phyloP scores from a whole-genome alignment of 1,140 invertebrate species.

The Tyrophagus putrescentiae region DNA sequence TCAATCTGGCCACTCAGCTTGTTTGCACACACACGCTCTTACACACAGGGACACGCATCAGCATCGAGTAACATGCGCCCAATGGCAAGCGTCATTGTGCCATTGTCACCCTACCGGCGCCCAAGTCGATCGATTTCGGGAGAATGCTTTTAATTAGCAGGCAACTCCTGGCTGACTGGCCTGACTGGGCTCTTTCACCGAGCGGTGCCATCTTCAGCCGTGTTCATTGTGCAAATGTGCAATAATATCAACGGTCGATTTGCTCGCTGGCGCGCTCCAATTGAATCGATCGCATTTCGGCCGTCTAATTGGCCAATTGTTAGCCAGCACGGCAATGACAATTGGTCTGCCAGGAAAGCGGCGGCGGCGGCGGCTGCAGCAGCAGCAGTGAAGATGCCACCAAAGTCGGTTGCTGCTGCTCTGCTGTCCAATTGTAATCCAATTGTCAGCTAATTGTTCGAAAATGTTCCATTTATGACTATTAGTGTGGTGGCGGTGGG shows the following conservation, averaged over 20 bases:
- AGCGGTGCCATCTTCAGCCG: too few species aligned
- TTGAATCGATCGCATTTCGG: neutral
- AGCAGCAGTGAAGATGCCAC: constrained; percentile 11
- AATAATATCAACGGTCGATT: neutral
- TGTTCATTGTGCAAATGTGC: neutral
- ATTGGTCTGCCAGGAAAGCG: too few species aligned
- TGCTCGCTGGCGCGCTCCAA: neutral
- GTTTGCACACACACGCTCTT: too few species aligned
- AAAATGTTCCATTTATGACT: constrained; percentile 12
- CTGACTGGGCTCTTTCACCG: too few species aligned
- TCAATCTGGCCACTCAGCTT: neutral
- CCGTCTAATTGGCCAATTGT: constrained; percentile 6
- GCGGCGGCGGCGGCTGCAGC: too few species aligned
- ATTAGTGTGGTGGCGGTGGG: neutral
- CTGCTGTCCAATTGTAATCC: constrained; percentile 1
- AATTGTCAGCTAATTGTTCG: constrained; percentile 10
- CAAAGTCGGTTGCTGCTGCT: too few species aligned
- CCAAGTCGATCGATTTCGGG: neutral
- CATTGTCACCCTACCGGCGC: neutral
- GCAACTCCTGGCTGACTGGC: too few species aligned
- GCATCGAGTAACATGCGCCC: too few species aligned
- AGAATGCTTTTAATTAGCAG: constrained; percentile 6
- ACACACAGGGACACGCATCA: too few species aligned
- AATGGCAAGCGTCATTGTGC: neutral
- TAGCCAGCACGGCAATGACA: constrained; percentile 3